phyloP scores from a whole-genome alignment of 2,113 vertebrate genomes.

The Bettongia penicillata region DNA sequence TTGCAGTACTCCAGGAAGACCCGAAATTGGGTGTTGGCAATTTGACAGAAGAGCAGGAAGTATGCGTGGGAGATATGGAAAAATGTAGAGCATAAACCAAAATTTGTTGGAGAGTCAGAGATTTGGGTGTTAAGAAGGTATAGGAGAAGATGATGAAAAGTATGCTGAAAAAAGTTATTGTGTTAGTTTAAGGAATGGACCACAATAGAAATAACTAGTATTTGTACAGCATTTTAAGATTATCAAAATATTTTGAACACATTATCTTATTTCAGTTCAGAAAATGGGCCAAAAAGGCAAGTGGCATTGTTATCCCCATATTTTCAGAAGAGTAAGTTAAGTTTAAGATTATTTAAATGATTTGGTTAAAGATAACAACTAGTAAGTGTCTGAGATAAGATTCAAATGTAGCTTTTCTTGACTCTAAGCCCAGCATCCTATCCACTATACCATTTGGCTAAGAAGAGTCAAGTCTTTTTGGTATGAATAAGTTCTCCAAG shows the following conservation, averaged over 20 bases:
- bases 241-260: not conserved
- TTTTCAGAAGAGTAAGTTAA: not conserved
- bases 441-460: not conserved
- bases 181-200: not conserved
- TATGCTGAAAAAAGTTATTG: too few species aligned
- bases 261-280: not conserved
- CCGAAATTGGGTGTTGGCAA: not conserved
- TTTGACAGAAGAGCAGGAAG: not conserved
- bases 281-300: not conserved
- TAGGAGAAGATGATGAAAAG: not conserved
- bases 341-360: not conserved
- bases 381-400: not conserved
- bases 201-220: not conserved
- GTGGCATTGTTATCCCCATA: not conserved
- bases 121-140: not conserved
- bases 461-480: not conserved
- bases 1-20: not conserved
- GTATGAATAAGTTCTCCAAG: not conserved
- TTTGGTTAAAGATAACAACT: not conserved
- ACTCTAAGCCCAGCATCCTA: not conserved
- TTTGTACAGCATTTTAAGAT: not conserved
- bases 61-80: not conserved
- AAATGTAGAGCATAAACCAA: not conserved
- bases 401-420: not conserved
- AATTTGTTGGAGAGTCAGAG: not conserved